Percentiles rank a stretch among this genome's conserved stretches.
These are phyloP conservation scores for Megamerina dolium DNA, from an alignment of 2,888 invertebrate genomes.

Conservation along the genomic window DNA sequence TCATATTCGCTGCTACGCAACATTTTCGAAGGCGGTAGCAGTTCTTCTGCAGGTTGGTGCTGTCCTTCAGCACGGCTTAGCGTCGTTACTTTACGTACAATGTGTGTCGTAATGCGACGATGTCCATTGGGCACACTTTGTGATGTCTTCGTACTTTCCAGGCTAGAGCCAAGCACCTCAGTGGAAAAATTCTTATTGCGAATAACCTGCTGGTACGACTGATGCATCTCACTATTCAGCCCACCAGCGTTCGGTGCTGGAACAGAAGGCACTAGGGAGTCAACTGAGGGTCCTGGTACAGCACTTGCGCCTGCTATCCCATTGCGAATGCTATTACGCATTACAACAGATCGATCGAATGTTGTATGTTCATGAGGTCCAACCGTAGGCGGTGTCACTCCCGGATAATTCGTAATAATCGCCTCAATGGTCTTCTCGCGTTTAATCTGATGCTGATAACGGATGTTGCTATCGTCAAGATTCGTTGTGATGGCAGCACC, in stretches of 20 bases:
- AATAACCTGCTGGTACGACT: constrained; percentile 64
- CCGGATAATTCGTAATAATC: constrained; percentile 51
- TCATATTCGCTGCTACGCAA: constrained; percentile 51
- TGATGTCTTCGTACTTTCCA: constrained; percentile 78
- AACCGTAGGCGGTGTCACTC: constrained; percentile 22
- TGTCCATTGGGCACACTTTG: constrained; percentile 72
- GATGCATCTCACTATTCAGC: constrained; percentile 5
- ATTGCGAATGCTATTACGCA: constrained; percentile 17
- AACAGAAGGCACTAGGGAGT: neutral
- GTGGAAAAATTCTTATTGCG: constrained; percentile 78
- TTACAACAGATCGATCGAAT: constrained; percentile 49
- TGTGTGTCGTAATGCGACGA: constrained; percentile 77
- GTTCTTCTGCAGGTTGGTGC: constrained; percentile 59
- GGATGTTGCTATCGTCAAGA: constrained; percentile 46
- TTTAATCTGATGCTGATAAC: constrained; percentile 53
- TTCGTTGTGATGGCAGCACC: constrained; percentile 62
- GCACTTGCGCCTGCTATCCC: neutral
- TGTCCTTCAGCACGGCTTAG: constrained; percentile 80
- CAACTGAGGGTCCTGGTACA: neutral
- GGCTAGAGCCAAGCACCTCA: constrained; percentile 76
- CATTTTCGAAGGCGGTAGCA: constrained; percentile 53
- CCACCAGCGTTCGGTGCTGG: neutral
- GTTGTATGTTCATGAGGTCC: constrained; percentile 43
- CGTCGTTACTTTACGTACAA: constrained; percentile 83
- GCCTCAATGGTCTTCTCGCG: constrained; percentile 54